Percentiles rank a stretch among this genome's conserved stretches.
phyloP scores from a whole-genome alignment of 1,140 invertebrate genomes.

The Pseudomyrmex cubaensis region DNA sequence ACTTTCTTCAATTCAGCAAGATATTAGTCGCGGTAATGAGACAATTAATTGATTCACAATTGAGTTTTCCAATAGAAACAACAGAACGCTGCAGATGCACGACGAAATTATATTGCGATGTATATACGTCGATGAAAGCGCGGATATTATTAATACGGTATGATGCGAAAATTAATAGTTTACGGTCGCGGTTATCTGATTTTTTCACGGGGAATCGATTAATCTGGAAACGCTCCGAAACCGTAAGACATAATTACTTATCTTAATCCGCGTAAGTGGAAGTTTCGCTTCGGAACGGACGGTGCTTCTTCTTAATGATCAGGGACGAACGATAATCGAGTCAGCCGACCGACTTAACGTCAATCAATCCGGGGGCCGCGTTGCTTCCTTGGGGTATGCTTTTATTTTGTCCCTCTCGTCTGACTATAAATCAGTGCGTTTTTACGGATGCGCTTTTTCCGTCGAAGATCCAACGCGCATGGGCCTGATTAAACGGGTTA shows the following conservation, averaged over 20 bases:
- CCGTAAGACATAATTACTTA: slow-evolving; percentile 69
- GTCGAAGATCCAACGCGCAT: slow-evolving; percentile 71
- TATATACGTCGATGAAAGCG: neutral
- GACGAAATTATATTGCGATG: neutral
- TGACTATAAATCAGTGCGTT: slow-evolving; percentile 81
- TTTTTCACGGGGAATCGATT: slow-evolving; percentile 65
- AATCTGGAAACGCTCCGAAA: slow-evolving; percentile 65
- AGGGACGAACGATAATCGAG: slow-evolving; percentile 79
- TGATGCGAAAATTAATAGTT: slow-evolving; percentile 65
- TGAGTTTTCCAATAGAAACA: slow-evolving; percentile 2
- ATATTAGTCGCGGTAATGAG: slow-evolving; percentile 41
- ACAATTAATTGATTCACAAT: slow-evolving; percentile 49
- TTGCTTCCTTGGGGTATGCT: slow-evolving; percentile 48
- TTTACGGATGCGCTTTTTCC: slow-evolving; percentile 77
- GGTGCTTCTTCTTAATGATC: slow-evolving; percentile 78
- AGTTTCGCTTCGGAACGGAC: slow-evolving; percentile 40
- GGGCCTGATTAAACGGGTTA: slow-evolving; percentile 81
- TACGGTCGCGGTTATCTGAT: slow-evolving; percentile 62
- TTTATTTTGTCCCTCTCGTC: slow-evolving; percentile 62
- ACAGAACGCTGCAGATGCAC: slow-evolving; percentile 11
- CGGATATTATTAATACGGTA: slow-evolving; percentile 58
- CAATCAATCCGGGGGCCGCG: slow-evolving; percentile 69
- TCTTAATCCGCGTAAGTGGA: slow-evolving; percentile 67
- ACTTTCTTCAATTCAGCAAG: neutral
- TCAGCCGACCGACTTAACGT: slow-evolving; percentile 81